Evolutionary conservation across 2,113 vertebrate genomes (phyloP), one percentile per base, ranked within the genome.

Genomic region (Colaptes auratus): DNA sequence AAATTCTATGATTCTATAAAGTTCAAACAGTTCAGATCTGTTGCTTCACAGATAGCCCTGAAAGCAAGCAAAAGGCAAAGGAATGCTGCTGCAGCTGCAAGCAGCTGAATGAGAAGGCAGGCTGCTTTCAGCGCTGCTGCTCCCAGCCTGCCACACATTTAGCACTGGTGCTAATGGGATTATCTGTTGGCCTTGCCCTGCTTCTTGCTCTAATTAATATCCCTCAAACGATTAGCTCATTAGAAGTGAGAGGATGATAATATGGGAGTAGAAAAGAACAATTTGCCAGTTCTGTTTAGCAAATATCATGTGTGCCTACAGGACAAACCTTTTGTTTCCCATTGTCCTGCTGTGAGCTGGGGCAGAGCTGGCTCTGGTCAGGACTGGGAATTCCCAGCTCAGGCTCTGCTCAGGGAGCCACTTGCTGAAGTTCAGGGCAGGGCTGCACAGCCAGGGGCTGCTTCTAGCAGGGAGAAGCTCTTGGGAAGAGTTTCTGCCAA

Each of bases 221-320:
- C 46, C 15, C 42, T 36, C 35, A 6, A 39, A 53, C 15, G 3
- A 44, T 3, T 50, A 15, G 1, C 8, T 19, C 30, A 15, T 71
- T 25, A 17, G 60, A 15, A 25, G 67, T 5, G n/a, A 55, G 39
- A 18, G 52, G 55, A 9, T 50, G 60, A 5, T 9, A 5, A 3
- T 1, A 10, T 0, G 28, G 42, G 3, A 7, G 35, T 0, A 31
- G 59, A 2, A 61, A 31, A 27, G 4, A 17, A 8, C 18, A 1
- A 0, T 27, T 24, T 75, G 42, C 16, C 44, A 8, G 11, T 4
- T 2, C 23, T n/a, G 11, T 39, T 58, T 71, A 0, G 2, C 35
- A 48, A 24, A 18, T 6, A 4, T 10, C 33, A 0, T 1, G 33
- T 30, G 44, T 48, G 30, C 18, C n/a, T 42, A 23, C 19, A 12